Evolutionary conservation across 2,113 vertebrate species (phyloP).

Genomic region (Cariama cristata): DNA sequence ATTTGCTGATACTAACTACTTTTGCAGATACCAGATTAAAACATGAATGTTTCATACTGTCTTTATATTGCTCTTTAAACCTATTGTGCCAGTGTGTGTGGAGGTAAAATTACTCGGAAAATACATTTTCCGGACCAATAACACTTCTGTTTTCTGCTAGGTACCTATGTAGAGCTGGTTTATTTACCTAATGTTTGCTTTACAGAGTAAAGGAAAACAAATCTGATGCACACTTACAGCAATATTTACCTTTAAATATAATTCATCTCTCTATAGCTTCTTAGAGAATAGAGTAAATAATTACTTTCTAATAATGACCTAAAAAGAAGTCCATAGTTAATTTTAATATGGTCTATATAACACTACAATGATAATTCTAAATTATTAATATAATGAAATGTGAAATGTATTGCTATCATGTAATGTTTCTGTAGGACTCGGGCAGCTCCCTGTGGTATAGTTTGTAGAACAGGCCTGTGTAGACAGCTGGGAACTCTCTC

Average conservation of each 20-base stretch:
- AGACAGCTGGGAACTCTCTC: slow-evolving; percentile 85
- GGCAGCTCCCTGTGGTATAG: slow-evolving; percentile 88
- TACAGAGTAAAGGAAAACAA: slow-evolving; percentile 26
- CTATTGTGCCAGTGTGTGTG: neutral
- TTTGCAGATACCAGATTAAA: slow-evolving; percentile 24
- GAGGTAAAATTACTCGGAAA: slow-evolving; percentile 1
- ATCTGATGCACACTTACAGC: neutral
- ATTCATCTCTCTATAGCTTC: slow-evolving; percentile 12
- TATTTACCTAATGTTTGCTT: slow-evolving; percentile 52
- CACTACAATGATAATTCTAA: neutral
- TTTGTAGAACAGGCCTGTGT: slow-evolving; percentile 87
- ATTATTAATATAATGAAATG: slow-evolving; percentile 35
- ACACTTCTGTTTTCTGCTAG: neutral
- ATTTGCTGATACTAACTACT: slow-evolving; percentile 24
- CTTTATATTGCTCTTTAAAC: slow-evolving; percentile 4
- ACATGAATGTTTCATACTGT: slow-evolving; percentile 5
- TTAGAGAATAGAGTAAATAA: slow-evolving; percentile 3
- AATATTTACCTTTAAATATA: slow-evolving; percentile 47
- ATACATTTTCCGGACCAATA: neutral
- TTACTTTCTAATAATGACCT: neutral
- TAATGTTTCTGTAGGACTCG: slow-evolving; percentile 54
- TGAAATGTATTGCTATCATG: slow-evolving; percentile 28
- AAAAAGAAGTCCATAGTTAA: neutral
- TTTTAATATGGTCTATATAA: neutral
- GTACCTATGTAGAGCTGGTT: neutral